These are phyloP conservation scores for Petromus typicus DNA, from an alignment of 2,113 vertebrate species.

Conservation along the genomic window DNA sequence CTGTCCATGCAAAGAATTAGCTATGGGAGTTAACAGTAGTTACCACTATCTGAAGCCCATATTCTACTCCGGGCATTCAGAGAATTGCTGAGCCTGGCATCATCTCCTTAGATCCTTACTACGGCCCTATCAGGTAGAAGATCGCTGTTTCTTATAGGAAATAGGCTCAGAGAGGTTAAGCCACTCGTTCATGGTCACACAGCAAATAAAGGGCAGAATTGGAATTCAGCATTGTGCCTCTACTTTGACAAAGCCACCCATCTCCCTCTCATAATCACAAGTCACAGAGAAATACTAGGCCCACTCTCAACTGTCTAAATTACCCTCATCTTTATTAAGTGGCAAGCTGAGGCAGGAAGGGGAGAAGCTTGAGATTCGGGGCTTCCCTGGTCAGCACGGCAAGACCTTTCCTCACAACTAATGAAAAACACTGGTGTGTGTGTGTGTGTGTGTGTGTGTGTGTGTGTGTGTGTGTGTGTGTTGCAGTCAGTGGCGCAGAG, in stretches of 20 bases:
- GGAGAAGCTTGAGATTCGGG: neutral
- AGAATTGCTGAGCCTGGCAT: neutral
- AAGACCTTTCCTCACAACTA: neutral
- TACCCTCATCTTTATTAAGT: neutral
- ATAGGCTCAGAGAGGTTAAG: neutral
- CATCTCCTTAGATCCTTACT: neutral
- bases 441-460: no score
- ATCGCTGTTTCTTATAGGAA: neutral
- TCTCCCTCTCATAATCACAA: neutral
- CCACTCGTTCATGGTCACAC: neutral
- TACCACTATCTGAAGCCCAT: neutral
- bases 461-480: no score
- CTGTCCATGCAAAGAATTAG: neutral
- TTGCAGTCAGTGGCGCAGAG: neutral
- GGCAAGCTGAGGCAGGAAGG: neutral
- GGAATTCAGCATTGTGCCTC: neutral
- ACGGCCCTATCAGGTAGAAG: neutral
- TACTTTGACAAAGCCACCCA: neutral
- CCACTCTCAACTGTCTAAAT: neutral
- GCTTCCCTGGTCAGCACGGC: neutral
- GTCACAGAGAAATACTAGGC: conserved; percentile 14
- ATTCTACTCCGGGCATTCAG: neutral
- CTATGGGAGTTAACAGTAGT: neutral
- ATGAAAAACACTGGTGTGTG: neutral
- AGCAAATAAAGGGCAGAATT: conserved; percentile 1